These are phyloP conservation scores for Chelonia mydas DNA, from an alignment of 2,797 vertebrate species.

Conservation along the genomic window DNA sequence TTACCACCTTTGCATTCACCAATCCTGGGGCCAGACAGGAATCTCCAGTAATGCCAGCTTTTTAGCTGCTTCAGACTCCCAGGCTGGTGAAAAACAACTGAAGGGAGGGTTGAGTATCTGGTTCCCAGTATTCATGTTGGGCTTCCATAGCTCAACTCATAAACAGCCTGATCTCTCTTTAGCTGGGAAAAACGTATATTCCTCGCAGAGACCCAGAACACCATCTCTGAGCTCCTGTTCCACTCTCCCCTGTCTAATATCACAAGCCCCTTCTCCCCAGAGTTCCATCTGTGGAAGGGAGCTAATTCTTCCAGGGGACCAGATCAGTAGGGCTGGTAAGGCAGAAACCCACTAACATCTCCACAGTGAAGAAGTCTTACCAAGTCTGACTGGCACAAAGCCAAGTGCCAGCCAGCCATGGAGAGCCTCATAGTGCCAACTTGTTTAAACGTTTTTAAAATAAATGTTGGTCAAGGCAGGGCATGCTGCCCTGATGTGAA, in stretches of 20 bases:
- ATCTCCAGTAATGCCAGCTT: fast-evolving
- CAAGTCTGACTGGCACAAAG: not conserved
- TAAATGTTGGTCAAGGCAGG: constrained; percentile 19
- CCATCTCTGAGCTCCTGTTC: not conserved
- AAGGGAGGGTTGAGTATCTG: not conserved
- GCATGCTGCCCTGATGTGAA: not conserved
- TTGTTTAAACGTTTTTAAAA: constrained; percentile 18
- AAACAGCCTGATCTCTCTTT: constrained; percentile 26
- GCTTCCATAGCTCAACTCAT: constrained; percentile 10
- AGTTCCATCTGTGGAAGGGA: not conserved
- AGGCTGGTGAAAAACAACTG: not conserved
- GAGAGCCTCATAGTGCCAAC: not conserved
- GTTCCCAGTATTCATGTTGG: not conserved
- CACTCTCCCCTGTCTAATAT: not conserved
- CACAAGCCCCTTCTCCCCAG: not conserved
- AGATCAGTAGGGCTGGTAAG: not conserved
- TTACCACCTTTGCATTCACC: fast-evolving
- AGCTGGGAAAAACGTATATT: fast-evolving
- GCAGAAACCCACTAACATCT: not conserved
- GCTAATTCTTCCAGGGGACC: not conserved
- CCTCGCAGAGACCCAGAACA: not conserved
- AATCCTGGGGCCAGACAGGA: fast-evolving
- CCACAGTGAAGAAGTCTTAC: not conserved
- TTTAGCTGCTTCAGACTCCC: not conserved
- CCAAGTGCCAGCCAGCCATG: not conserved